A percentile compares a stretch with the other conserved stretches of the same genome.
These are phyloP conservation scores for Zingel zingel DNA, from an alignment of 2,113 vertebrate genomes.

Conservation along the genomic window DNA sequence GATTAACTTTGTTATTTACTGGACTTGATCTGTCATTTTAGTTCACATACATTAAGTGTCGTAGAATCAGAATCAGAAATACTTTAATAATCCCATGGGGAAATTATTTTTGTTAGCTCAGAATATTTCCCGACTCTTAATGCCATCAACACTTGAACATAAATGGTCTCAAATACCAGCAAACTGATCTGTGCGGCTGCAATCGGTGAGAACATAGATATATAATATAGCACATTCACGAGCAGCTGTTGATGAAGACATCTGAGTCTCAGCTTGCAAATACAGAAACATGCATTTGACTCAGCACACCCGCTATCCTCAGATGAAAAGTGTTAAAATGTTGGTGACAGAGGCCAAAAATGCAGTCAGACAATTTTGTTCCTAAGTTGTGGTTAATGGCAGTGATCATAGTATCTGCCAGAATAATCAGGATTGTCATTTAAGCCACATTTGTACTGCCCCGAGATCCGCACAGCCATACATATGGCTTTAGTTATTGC, in stretches of 20 bases:
- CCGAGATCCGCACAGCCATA: constrained; percentile 14
- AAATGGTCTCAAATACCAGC: neutral
- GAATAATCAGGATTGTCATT: constrained; percentile 31
- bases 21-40: neutral
- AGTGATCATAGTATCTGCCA: constrained; percentile 39
- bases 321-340: neutral
- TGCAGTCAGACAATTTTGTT: neutral
- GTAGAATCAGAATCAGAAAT: too few species aligned
- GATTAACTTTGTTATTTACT: neutral
- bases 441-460: constrained; percentile 25
- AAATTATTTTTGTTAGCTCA: too few species aligned
- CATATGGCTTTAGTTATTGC: constrained; percentile 72
- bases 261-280: neutral
- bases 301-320: neutral
- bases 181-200: neutral
- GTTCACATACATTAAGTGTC: neutral
- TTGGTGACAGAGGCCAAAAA: constrained; percentile 1
- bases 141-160: too few species aligned
- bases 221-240: neutral
- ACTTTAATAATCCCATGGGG: too few species aligned
- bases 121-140: neutral
- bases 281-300: neutral
- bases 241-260: neutral
- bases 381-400: constrained; percentile 7
- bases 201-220: neutral